phyloP scores from a whole-genome alignment of 2,888 invertebrate species.

The Cephonodes hylas region DNA sequence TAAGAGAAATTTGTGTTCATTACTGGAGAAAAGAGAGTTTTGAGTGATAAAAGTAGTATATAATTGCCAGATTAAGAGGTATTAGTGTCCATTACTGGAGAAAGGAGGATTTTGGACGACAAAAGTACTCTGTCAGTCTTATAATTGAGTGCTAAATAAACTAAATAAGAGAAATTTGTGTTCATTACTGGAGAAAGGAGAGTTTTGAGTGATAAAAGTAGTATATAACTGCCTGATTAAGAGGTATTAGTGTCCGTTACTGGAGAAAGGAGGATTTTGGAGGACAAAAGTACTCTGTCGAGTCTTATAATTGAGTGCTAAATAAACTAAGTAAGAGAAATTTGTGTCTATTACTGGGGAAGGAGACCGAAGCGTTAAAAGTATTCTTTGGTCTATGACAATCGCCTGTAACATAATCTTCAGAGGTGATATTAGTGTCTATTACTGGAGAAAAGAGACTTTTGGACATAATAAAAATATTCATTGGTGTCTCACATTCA shows the following conservation, averaged over 20 bases:
- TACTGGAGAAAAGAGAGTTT: background rate
- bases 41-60: too few species aligned
- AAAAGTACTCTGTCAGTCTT: background rate
- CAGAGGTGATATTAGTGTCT: too few species aligned
- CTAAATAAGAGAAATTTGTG: background rate
- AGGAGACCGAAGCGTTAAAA: too few species aligned
- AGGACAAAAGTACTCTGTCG: too few species aligned
- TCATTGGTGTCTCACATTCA: too few species aligned
- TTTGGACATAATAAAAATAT: too few species aligned
- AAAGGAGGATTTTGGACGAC: background rate
- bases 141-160: too few species aligned
- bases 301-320: background rate
- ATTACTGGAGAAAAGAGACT: background rate
- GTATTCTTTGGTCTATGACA: too few species aligned
- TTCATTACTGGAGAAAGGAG: background rate
- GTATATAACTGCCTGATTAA: too few species aligned
- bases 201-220: too few species aligned
- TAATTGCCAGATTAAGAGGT: too few species aligned
- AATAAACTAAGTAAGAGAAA: background rate
- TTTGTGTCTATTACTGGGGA: background rate
- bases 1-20: background rate
- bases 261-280: background rate
- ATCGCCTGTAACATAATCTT: too few species aligned
- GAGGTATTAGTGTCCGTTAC: background rate
- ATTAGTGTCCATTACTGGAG: background rate